Conservation (phyloP, 2,113 vertebrate species). For the Phasianus colchicus region DNA sequence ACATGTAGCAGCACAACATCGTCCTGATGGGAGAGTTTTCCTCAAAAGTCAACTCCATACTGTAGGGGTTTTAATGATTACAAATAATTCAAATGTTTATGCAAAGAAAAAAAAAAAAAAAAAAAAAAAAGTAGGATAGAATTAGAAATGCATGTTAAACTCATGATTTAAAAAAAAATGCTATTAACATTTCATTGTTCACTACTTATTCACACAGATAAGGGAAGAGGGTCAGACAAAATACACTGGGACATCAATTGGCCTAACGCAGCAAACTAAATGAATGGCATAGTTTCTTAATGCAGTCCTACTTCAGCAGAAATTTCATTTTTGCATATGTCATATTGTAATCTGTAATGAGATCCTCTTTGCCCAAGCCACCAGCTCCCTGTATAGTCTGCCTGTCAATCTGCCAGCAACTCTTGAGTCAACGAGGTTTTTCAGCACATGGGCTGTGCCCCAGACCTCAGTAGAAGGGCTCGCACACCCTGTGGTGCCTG, state of each 20-base stretch:
- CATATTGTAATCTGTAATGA: background rate
- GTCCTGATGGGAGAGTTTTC: background rate
- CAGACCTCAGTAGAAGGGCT: background rate
- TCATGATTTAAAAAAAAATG: background rate
- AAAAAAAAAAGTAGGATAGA: background rate
- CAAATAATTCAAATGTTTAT: background rate
- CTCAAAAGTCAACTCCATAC: background rate
- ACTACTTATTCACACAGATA: background rate
- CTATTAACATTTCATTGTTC: background rate
- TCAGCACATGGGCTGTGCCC: background rate
- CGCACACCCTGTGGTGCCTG: background rate
- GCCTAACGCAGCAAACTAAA: background rate
- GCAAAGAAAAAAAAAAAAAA: rapidly evolving
- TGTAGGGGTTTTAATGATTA: background rate
- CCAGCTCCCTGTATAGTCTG: background rate
- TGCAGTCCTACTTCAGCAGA: background rate
- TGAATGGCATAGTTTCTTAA: background rate
- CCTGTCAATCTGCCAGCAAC: conserved; percentile 1
- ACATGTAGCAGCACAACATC: rapidly evolving
- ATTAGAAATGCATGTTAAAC: background rate
- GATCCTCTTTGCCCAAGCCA: background rate
- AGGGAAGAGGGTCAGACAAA: background rate
- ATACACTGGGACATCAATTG: background rate
- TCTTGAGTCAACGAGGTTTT: conserved; percentile 12
- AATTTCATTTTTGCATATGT: background rate